Base-by-base conservation (phyloP, 2,113 vertebrate genomes). In the Chlorodrepanis virens region DNA sequence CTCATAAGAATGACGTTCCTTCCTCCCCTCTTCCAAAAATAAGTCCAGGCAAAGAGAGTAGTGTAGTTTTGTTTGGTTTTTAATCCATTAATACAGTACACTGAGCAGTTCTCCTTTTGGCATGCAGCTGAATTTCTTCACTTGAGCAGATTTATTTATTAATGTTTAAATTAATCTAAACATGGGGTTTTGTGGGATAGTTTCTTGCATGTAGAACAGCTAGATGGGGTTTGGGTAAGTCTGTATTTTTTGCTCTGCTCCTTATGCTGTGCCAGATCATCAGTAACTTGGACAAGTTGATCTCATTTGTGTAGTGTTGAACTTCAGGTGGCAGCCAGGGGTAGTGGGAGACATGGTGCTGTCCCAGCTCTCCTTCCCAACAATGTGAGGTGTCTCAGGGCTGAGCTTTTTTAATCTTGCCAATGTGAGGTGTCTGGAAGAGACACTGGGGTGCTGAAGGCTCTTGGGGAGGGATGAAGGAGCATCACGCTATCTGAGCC, bases 11-110 rank as follows among this genome's bases (percentile, higher is more conserved):
- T 83, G 90, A 83, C 14, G 1, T 94, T 96, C 90, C 75, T 97
- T 96, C 93, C 53, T 88, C 80, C 72, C 63, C 76, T 91, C 79
- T 91, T 94, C 96, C 97, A 96, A 97, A 97, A 97, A 59, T 89
- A 95, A 93, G 90, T 64, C 89, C 65, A 44, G 56, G 82, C 67
- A 80, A 80, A 83, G 89, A 78, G 45, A 87, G 50, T 4, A 4
- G 31, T 44, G 68, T 67, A 45, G 7, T 23, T 91, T 61, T 87
- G 77, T 5, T 71, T 93, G 83, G 0, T 12, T 80, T 96, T 96
- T 94, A 93, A 96, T 94, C 87, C 15, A 7, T 89, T 95, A 91
- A 89, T 83, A 92, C 77, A 69, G 57, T 85, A 78, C 67, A 93
- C 63, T 71, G 69, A 80, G 52, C 9, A 10, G 40, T 87, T 70